A percentile compares a stretch with the other conserved stretches of the same genome.
These are phyloP conservation scores for Bubalus kerabau DNA, from an alignment of 2,113 vertebrate species.

Conservation along the genomic window DNA sequence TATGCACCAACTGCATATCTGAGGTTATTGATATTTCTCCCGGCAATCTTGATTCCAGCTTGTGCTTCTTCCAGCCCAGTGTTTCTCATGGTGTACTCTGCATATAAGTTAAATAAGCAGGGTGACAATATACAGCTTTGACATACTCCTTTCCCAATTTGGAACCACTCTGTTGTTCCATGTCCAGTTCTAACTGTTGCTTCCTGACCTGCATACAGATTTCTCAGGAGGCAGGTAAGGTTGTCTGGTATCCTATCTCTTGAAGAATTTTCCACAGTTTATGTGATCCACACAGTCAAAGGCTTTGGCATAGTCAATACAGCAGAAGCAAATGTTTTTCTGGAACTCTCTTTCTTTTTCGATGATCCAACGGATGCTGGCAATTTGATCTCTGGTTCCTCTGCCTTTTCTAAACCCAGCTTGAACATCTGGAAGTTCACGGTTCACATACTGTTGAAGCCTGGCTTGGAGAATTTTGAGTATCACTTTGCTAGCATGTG, in stretches of 20 bases:
- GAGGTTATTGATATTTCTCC: not conserved
- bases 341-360: not conserved
- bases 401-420: not conserved
- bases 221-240: not conserved
- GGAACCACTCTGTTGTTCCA: not conserved
- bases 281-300: not conserved
- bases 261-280: not conserved
- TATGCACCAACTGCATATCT: not conserved
- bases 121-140: not conserved
- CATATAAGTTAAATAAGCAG: not conserved
- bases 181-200: not conserved
- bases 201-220: not conserved
- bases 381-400: not conserved
- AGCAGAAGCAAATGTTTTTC: not conserved
- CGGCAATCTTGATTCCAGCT: rapidly evolving
- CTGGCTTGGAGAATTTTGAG: not conserved
- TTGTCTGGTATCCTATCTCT: not conserved
- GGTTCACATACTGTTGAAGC: not conserved
- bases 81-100: not conserved
- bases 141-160: not conserved
- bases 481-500: not conserved
- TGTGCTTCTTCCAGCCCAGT: not conserved
- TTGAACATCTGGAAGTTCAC: not conserved
- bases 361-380: not conserved
- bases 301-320: not conserved